A percentile compares a stretch with the other conserved stretches of the same genome.
phyloP scores from a whole-genome alignment of 2,797 vertebrate species.

The Mus spretus region DNA sequence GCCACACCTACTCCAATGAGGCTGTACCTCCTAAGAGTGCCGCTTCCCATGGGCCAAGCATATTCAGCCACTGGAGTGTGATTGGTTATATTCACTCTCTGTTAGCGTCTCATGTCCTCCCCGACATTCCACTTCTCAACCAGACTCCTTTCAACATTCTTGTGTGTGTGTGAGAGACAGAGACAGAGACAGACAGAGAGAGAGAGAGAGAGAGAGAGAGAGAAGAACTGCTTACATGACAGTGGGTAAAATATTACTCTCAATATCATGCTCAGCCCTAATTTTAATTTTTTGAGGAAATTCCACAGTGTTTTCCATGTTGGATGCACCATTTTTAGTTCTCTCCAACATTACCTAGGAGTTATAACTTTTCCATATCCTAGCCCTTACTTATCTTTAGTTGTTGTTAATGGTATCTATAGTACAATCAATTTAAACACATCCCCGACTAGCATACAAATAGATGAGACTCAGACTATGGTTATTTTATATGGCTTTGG shows the following conservation, averaged over 20 bases:
- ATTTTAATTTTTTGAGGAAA: not conserved
- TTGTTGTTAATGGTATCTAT: not conserved
- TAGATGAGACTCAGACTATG: too few relatives aligned
- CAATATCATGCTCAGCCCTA: not conserved
- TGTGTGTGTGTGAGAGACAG: not conserved
- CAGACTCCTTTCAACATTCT: not conserved
- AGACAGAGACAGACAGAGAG: not conserved
- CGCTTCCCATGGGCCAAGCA: too few relatives aligned
- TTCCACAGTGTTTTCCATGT: too few relatives aligned
- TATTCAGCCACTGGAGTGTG: too few relatives aligned
- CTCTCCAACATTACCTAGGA: not conserved
- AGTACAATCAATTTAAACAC: too few relatives aligned
- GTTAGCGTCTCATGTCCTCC: not conserved
- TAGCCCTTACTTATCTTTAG: not conserved
- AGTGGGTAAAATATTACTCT: not conserved
- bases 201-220: not conserved
- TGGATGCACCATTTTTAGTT: not conserved
- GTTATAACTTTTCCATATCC: not conserved
- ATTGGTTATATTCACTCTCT: not conserved
- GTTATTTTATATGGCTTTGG: too few relatives aligned
- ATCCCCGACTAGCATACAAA: too few relatives aligned
- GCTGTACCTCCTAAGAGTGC: too few relatives aligned
- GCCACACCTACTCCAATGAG: too few relatives aligned
- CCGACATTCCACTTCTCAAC: not conserved
- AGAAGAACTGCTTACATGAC: not conserved